phyloP scores from a whole-genome alignment of 2,888 invertebrate genomes.

The Hirtodrosophila alboralis region DNA sequence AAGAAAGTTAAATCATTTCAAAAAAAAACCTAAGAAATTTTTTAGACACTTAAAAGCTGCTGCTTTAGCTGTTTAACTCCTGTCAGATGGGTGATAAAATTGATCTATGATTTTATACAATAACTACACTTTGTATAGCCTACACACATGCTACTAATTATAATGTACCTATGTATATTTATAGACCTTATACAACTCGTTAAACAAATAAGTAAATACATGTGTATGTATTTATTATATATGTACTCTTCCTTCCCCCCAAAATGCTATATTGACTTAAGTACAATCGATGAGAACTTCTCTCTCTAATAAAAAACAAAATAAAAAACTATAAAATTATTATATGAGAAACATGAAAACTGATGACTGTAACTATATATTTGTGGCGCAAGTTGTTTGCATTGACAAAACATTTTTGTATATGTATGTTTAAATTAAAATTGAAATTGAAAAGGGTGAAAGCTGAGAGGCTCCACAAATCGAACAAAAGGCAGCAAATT shows the following conservation, averaged over 20 bases:
- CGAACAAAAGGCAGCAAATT: constrained; percentile 24
- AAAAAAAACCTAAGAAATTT: constrained; percentile 28
- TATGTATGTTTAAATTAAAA: constrained; percentile 34
- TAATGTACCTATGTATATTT: constrained; percentile 44
- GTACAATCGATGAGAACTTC: constrained; percentile 44
- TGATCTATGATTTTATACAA: constrained; percentile 61
- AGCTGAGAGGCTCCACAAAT: constrained; percentile 10
- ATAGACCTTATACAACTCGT: constrained; percentile 39
- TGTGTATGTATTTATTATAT: constrained; percentile 26
- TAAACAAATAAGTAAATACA: constrained; percentile 22
- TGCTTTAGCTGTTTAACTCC: constrained; percentile 82
- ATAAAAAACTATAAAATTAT: constrained; percentile 38
- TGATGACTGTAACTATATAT: constrained; percentile 57
- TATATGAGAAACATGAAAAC: constrained; percentile 57
- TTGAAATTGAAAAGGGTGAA: constrained; percentile 32
- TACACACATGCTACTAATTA: constrained; percentile 9
- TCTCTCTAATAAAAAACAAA: too few species aligned
- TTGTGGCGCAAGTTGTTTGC: constrained; percentile 56
- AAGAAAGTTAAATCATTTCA: constrained; percentile 25
- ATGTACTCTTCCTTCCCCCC: constrained; percentile 26
- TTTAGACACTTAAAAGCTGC: constrained; percentile 43
- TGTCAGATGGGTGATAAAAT: constrained; percentile 84
- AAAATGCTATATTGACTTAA: constrained; percentile 52
- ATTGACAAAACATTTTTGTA: constrained; percentile 55
- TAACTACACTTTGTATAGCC: constrained; percentile 47